Base-by-base conservation (phyloP, 1,140 invertebrate species). In the Elysia chlorotica region DNA sequence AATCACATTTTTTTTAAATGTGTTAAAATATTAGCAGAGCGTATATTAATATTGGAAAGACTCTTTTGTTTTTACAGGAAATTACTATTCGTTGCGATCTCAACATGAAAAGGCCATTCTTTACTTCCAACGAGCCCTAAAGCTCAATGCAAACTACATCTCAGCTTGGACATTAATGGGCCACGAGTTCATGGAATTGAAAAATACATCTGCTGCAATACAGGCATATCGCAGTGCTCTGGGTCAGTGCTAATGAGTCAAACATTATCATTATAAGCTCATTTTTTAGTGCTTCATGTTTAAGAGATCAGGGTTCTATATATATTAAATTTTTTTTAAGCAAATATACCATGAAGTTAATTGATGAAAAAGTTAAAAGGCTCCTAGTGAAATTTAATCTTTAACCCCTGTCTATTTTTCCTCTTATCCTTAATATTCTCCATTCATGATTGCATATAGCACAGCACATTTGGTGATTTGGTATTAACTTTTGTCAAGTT, bases 131-230 rank as follows among this genome's bases (percentile, higher is more conserved):
- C 90, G 97, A 80, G 98, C 97, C 0, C 87, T 99, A 19, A 94
- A 95, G 86, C 86, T 99, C 0, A 97, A 99, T 90, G 96, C 97
- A 0, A 92, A 96, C 78, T 98, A 98, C 86, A 88, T 98, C 30
- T 88, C 95, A 1, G 96, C 96, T 0, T 99, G 97, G 96, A 99
- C 97, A 0, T 88, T 99, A 33, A 95, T 99, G 91, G 98, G 98
- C 0, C 98, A 99, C 86, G 98, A 99, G 88, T 99, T 96, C 88
- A 97, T 99, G 93, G 97, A 99, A 89, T 91, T 99, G 87, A 99
- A 99, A 87, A 99, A 99, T 87, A 96, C 95, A 0, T 96, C 96
- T 89, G 96, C 96, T 23, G 97, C 97, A 10, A 97, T 98, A 83
- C 95, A 97, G 82, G 96, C 96, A 83, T 99, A 99, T 87, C 90